Evolutionary conservation across 2,888 invertebrate genomes (phyloP), one percentile per base, ranked within the genome.

Genomic region (Psylliodes chrysocephalus): DNA sequence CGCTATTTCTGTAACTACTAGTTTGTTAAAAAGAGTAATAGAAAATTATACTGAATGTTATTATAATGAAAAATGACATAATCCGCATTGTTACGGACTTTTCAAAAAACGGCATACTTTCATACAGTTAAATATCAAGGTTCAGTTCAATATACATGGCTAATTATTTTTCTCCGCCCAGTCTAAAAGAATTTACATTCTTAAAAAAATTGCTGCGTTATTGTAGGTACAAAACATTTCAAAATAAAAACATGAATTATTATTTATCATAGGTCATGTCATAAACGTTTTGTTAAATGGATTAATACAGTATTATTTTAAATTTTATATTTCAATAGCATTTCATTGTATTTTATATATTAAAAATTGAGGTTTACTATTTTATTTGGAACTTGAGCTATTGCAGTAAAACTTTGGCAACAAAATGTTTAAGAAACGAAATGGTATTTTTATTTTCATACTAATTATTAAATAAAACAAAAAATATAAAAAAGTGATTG

Each of bases 41-140:
- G 15, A 33, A 33, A 35, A 52, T 52, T 52, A 52, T 19, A 18
- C 52, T 51, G 42, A 54, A 40, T 42, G 42, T 54, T 54, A 54
- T 54, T 55, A 44, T 42, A 55, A 44, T 44, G 44, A 55, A 44
- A 44, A 55, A 44, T 55, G 55, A 55, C 55, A 55, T 55, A 55
- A 55, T 55, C 55, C 38, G 42, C 22, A 55, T 55, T 55, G 55
- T 55, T 55, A 18, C 55, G 10, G 33, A 44, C 44, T 55, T 55
- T 55, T 55, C 17, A 55, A 42, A 44, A 55, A 55, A 55, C 17
- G 42, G 30, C 55, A 44, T 42, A 55, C 44, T 55, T 44, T 55
- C 44, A 40, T 54, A 7, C 0, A 30, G 28, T 15, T 55, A 55
- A 55, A 55, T 55, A 55, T 55, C 55, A 55, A 55, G 55, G 55